Conservation (phyloP, 2,888 invertebrate species). For the Thera britannica region DNA sequence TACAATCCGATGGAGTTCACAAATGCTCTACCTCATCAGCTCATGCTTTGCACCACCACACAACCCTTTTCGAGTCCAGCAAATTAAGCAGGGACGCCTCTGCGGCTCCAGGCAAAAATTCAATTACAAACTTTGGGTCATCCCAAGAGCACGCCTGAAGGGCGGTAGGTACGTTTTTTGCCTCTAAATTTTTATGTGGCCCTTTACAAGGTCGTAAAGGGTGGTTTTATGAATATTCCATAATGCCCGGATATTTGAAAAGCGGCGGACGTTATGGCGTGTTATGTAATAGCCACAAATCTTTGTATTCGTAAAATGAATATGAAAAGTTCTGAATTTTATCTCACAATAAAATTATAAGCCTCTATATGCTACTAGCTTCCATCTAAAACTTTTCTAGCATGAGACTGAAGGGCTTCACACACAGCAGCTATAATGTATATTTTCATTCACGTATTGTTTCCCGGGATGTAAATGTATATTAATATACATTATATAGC, state of each 20-base stretch:
- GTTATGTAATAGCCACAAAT: no score
- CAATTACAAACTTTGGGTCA: conserved; percentile 82
- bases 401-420: no score
- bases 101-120: conserved; percentile 84
- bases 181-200: conserved; percentile 81
- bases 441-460: no score
- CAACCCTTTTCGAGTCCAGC: conserved; percentile 76
- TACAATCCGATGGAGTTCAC: no score
- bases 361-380: no score
- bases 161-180: conserved; percentile 68
- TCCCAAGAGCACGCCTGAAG: conserved; percentile 81
- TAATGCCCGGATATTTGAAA: conserved; percentile 41
- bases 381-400: no score
- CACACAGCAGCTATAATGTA: no score
- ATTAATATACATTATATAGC: no score
- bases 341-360: no score
- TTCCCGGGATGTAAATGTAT: no score
- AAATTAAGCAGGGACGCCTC: conserved; percentile 82
- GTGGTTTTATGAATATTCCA: conserved; percentile 82
- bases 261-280: neutral
- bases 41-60: conserved; percentile 44
- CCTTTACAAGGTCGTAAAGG: conserved; percentile 83
- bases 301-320: no score
- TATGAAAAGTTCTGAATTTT: no score
- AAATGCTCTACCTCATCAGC: conserved; percentile 35